Evolutionary conservation across 2,113 vertebrate genomes (phyloP).

Genomic region (Sprattus sprattus): DNA sequence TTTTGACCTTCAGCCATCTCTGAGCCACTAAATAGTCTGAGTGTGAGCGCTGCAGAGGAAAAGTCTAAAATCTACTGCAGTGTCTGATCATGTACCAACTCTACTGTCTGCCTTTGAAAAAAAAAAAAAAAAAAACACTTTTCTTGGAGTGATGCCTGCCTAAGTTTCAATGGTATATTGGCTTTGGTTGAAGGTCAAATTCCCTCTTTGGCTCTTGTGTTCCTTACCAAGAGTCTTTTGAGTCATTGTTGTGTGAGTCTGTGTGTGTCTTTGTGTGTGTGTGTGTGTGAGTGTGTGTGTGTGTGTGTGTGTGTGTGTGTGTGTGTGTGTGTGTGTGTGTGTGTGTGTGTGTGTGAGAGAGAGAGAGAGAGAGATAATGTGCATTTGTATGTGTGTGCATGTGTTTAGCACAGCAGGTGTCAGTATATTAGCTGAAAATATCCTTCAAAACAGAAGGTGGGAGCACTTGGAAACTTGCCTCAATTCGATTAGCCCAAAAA

Average conservation of each 20-base stretch:
- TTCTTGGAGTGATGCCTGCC: no score
- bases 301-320: background rate
- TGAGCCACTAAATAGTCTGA: background rate
- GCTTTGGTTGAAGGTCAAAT: no score
- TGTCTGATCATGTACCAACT: background rate
- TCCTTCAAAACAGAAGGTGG: background rate
- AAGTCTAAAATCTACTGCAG: background rate
- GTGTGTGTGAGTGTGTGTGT: constrained; percentile 15
- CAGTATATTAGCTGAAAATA: background rate
- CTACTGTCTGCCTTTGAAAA: background rate
- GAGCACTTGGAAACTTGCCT: background rate
- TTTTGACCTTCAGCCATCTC: background rate
- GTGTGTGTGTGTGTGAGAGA: no score
- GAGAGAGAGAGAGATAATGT: no score
- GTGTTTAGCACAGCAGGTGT: constrained; percentile 5
- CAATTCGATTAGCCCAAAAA: constrained; percentile 15
- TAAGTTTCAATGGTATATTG: no score
- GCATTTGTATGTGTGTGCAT: no score
- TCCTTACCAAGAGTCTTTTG: no score
- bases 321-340: background rate
- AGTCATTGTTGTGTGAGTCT: background rate
- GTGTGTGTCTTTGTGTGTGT: background rate
- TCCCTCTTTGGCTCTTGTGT: no score
- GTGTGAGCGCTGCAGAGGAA: background rate
- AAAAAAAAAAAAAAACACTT: no score